Conservation (phyloP, 2,888 invertebrate genomes). For the Dione vanillae region DNA sequence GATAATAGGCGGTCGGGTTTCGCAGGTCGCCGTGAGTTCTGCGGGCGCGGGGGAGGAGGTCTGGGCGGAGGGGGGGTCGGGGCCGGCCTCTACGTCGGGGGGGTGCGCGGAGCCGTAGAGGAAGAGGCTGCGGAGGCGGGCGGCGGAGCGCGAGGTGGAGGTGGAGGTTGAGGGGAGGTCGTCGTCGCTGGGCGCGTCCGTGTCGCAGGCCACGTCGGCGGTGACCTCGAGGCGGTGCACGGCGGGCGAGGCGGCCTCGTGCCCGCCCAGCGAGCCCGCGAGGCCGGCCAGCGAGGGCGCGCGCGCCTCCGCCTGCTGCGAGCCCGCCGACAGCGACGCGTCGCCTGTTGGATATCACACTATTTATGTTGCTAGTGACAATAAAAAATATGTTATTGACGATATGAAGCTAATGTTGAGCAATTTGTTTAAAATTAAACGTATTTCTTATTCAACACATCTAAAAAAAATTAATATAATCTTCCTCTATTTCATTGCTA, state of each 20-base stretch:
- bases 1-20: slow-evolving; percentile 27
- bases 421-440: too few species aligned
- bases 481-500: too few species aligned
- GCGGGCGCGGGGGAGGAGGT: slow-evolving; percentile 36
- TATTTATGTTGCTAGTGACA: too few species aligned
- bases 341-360: slow-evolving; percentile 60
- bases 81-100: slow-evolving; percentile 64
- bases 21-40: slow-evolving; percentile 40
- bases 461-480: too few species aligned
- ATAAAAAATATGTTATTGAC: too few species aligned
- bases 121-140: slow-evolving; percentile 65
- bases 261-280: slow-evolving; percentile 75
- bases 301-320: slow-evolving; percentile 66
- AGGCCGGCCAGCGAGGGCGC: slow-evolving; percentile 76
- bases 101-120: slow-evolving; percentile 72
- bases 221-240: slow-evolving; percentile 67
- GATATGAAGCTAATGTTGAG: too few species aligned
- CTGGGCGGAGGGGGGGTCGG: slow-evolving; percentile 37
- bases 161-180: slow-evolving; percentile 68
- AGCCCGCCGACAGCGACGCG: slow-evolving; percentile 76
- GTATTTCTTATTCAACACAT: too few species aligned
- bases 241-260: slow-evolving; percentile 58
- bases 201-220: slow-evolving; percentile 64
- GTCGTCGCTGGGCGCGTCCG: slow-evolving; percentile 58
- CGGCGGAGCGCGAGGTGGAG: slow-evolving; percentile 67